Conservation (phyloP, 2,113 vertebrate species). For the Corythaixoides concolor region DNA sequence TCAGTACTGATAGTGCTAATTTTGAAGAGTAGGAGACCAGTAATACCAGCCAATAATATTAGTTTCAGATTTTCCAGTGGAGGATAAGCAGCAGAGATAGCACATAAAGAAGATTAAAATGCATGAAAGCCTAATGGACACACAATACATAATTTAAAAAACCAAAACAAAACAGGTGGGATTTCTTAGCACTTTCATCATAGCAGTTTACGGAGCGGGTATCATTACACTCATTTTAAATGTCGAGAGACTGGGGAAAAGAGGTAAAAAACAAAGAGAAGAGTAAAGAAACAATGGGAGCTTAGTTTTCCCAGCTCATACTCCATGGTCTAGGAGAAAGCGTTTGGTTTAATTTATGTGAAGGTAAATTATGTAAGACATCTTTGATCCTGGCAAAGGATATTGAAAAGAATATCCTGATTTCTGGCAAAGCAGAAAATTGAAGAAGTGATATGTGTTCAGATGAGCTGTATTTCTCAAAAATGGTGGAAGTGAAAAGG, state of each 20-base stretch:
- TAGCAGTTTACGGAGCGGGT: not conserved
- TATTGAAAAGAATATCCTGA: not conserved
- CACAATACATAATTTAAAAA: not conserved
- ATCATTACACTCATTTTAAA: not conserved
- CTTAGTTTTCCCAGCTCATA: not conserved
- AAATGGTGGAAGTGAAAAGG: not conserved
- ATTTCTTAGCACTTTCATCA: not conserved
- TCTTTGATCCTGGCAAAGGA: not conserved
- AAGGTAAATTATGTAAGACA: not conserved
- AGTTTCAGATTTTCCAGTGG: not conserved
- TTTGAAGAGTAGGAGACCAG: not conserved
- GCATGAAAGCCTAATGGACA: not conserved
- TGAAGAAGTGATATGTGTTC: not conserved
- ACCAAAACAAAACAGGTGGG: not conserved
- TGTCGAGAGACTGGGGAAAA: not conserved
- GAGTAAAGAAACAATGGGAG: not conserved
- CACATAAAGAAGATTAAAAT: not conserved
- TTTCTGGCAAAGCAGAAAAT: not conserved
- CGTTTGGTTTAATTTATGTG: not conserved
- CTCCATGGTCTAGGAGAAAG: not conserved
- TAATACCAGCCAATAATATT: not conserved
- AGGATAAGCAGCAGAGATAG: not conserved
- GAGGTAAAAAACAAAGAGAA: not conserved
- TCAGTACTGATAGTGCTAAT: not conserved
- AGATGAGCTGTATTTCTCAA: not conserved